phyloP scores from a whole-genome alignment of 2,797 vertebrate species.

The Danio tinwini region DNA sequence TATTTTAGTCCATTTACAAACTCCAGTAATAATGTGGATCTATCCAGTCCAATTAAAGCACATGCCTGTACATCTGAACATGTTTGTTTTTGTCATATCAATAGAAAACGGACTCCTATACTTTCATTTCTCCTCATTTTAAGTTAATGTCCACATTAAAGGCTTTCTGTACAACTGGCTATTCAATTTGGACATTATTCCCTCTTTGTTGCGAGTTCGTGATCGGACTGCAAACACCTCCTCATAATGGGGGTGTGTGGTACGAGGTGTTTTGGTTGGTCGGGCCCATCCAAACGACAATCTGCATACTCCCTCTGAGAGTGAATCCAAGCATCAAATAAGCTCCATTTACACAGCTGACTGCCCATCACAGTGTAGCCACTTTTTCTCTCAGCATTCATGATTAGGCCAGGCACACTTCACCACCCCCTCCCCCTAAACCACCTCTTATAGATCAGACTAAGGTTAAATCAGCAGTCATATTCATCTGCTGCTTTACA shows the following conservation, averaged over 20 bases:
- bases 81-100: slow-evolving; percentile 40
- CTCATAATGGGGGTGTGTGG: slow-evolving; percentile 34
- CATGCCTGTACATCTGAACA: slow-evolving; percentile 38
- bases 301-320: slow-evolving; percentile 51
- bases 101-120: background rate
- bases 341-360: slow-evolving; percentile 62
- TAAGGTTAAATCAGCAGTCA: slow-evolving; percentile 43
- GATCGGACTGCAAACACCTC: slow-evolving; percentile 45
- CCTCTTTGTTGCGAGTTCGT: slow-evolving; percentile 43
- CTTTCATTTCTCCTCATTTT: background rate
- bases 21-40: slow-evolving; percentile 14
- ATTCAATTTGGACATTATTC: slow-evolving; percentile 8
- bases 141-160: slow-evolving; percentile 3
- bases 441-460: slow-evolving; percentile 8
- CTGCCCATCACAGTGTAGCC: slow-evolving; percentile 16
- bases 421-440: background rate
- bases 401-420: slow-evolving; percentile 34
- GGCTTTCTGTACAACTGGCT: slow-evolving; percentile 19
- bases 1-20: background rate
- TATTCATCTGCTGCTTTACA: slow-evolving; percentile 40
- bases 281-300: slow-evolving; percentile 30
- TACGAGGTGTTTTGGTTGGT: slow-evolving; percentile 33
- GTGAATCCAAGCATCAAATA: slow-evolving; percentile 57
- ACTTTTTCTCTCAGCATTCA: slow-evolving; percentile 32
- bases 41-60: slow-evolving; percentile 57